Base-by-base conservation (phyloP, 2,888 invertebrate genomes). In the Steinernema scapterisci region DNA sequence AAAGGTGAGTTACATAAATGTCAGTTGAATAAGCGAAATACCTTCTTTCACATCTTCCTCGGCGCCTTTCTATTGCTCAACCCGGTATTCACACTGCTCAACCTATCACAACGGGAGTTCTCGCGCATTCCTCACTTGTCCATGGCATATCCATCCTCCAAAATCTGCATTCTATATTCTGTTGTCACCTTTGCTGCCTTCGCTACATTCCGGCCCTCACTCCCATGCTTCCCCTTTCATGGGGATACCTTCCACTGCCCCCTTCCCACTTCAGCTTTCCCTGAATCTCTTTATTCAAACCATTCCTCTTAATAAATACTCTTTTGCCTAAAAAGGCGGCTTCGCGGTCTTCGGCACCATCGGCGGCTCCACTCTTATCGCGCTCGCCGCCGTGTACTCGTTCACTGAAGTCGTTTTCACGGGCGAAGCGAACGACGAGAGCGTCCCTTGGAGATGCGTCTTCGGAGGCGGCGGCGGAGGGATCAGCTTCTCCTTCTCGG, bases 381-480 rank as follows among this genome's bases (percentile, higher is more conserved):
- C 27, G 27, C 11, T 31, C 27, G 31, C 27, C 63, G 63, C 63
- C 23, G 25, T 31, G 63, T 63, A 63, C 31, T 63, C 63, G 63
- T 63, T 63, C 16, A 63, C 31, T 16, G 63, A 27, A 27, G 16
- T 63, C 31, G 63, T 31, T 31, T 31, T 63, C 25, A 63, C 9
- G 31, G 63, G 63, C 11, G 63, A 31, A 5, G 27, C 27, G 38
- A 63, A 63, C 25, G 63, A 63, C 16, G 63, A 63, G 1, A 63
- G 31, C 31, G 63, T 38, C 31, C 27, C 31, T 16, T 63, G 21
- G 31, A 38, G 31, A 16, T 63, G 27, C 16, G 63, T 9, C 27
- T 51, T 38, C 27, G 72, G 52, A 1, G 72, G 72, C 21, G 72
- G 72, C n/a, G 72, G 72, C 19, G 72, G 72, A n/a, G 72, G 52